Conservation (phyloP, 2,113 vertebrate genomes). For the Bufo bufo region DNA sequence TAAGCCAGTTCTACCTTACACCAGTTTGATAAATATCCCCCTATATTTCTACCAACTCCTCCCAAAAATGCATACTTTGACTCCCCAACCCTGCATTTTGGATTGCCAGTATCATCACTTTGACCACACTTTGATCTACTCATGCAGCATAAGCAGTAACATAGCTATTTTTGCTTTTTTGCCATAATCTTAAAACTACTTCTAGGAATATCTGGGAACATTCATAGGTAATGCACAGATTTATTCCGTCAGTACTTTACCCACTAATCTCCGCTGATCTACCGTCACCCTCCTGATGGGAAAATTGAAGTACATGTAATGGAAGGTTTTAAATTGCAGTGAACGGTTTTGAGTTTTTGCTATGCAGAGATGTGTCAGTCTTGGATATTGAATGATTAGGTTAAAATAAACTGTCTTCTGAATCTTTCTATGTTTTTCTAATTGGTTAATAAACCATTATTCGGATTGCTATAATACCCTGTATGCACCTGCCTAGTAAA, state of each 20-base stretch:
- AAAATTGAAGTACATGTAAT: background rate
- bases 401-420: background rate
- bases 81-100: too few relatives aligned
- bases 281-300: slow-evolving; percentile 4
- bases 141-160: background rate
- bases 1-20: too few relatives aligned
- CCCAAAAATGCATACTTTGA: too few relatives aligned
- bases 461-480: background rate
- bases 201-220: background rate
- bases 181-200: background rate
- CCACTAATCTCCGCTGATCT: background rate
- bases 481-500: background rate
- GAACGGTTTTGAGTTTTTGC: background rate
- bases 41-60: too few relatives aligned
- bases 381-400: background rate
- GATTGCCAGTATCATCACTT: too few relatives aligned
- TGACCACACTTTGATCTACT: too few relatives aligned
- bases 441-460: background rate
- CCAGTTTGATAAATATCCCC: too few relatives aligned
- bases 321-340: background rate
- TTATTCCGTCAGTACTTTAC: background rate
- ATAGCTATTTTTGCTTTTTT: background rate
- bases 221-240: background rate
- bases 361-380: background rate
- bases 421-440: background rate